Evolutionary conservation across 2,888 invertebrate genomes (phyloP).

Genomic region (Epirrhoe alternata): DNA sequence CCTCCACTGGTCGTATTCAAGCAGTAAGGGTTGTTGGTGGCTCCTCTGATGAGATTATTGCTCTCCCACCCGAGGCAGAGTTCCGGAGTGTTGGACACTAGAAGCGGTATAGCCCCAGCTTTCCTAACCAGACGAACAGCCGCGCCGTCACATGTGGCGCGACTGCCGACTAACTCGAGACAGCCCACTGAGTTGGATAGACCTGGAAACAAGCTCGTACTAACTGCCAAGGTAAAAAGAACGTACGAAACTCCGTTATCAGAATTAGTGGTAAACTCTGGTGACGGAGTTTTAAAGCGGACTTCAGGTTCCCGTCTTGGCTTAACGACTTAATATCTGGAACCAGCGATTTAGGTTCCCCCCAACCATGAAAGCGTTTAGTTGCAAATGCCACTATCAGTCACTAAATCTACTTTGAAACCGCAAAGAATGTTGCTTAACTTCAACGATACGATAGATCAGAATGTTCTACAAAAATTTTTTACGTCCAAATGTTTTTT

Average conservation of each 20-base stretch:
- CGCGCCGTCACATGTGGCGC: conserved; percentile 88
- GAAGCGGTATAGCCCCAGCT: conserved; percentile 92
- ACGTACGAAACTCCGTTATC: too few species aligned
- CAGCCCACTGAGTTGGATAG: conserved; percentile 89
- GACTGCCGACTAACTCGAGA: conserved; percentile 69
- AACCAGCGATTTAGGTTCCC: background rate
- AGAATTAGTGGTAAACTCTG: too few species aligned
- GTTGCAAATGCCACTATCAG: background rate
- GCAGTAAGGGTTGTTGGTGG: conserved; percentile 94
- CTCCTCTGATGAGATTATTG: conserved; percentile 90
- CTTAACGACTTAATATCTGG: too few species aligned
- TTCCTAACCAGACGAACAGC: conserved; percentile 86
- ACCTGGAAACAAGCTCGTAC: conserved; percentile 68
- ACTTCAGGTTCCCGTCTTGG: too few species aligned
- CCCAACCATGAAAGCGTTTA: background rate
- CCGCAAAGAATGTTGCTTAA: too few species aligned
- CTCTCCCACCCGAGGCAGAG: conserved; percentile 95
- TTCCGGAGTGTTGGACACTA: conserved; percentile 94
- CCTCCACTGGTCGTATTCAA: conserved; percentile 91
- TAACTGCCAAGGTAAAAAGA: too few species aligned
- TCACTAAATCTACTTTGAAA: too few species aligned
- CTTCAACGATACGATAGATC: too few species aligned
- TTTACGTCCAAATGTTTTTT: too few species aligned
- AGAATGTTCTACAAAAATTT: too few species aligned
- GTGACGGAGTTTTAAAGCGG: too few species aligned